phyloP scores from a whole-genome alignment of 2,797 vertebrate species.

The Borostomias antarcticus region DNA sequence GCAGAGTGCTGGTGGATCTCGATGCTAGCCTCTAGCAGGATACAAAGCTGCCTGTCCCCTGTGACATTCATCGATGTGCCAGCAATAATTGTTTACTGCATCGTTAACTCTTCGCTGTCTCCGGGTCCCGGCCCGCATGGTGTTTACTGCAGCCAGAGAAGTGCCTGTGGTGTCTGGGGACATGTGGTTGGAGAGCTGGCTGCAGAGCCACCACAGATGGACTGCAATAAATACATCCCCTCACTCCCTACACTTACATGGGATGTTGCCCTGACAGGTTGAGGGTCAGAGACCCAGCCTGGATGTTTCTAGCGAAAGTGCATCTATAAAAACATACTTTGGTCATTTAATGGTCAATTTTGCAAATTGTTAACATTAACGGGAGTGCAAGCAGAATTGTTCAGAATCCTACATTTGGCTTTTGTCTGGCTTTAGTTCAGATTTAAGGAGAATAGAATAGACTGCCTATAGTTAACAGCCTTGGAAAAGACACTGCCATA shows the following conservation, averaged over 20 bases:
- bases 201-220: conserved; percentile 17
- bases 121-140: conserved; percentile 46
- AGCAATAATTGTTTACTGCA: conserved; percentile 62
- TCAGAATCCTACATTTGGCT: conserved; percentile 16
- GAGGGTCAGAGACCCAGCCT: neutral
- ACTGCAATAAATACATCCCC: conserved; percentile 48
- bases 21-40: neutral
- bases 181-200: conserved; percentile 20
- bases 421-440: conserved; percentile 21
- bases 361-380: neutral
- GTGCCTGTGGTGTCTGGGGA: conserved; percentile 9
- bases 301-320: neutral
- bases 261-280: neutral
- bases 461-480: conserved; percentile 42
- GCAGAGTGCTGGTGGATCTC: neutral
- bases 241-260: conserved; percentile 35
- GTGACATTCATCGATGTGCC: conserved; percentile 62
- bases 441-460: conserved; percentile 16
- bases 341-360: neutral
- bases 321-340: neutral
- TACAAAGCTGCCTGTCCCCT: conserved; percentile 19
- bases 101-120: conserved; percentile 59
- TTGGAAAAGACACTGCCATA: conserved; percentile 40
- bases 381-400: neutral
- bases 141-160: conserved; percentile 54